Evolutionary conservation across 1,140 invertebrate species (phyloP).

Genomic region (Drosophila tani): DNA sequence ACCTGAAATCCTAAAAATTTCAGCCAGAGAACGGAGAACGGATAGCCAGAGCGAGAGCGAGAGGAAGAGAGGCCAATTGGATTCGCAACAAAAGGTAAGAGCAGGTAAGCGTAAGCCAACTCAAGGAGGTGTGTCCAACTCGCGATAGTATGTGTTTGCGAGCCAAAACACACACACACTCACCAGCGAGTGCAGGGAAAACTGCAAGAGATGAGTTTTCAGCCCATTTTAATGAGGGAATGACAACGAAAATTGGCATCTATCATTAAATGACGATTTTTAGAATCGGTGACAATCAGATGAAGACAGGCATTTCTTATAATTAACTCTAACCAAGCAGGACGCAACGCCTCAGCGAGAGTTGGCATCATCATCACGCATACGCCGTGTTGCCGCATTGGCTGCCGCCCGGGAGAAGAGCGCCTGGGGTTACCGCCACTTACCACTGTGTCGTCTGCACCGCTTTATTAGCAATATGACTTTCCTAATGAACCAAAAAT

Average conservation of each 20-base stretch:
- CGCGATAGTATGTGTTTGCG: constrained; percentile 15
- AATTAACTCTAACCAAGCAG: constrained; percentile 84
- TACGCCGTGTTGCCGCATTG: constrained; percentile 49
- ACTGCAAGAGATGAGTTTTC: constrained; percentile 24
- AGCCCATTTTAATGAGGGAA: constrained; percentile 72
- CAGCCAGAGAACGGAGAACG: background rate
- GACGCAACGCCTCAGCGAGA: constrained; percentile 73
- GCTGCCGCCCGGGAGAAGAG: constrained; percentile 37
- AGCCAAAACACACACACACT: constrained; percentile 19
- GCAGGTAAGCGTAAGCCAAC: constrained; percentile 65
- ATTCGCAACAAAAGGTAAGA: constrained; percentile 78
- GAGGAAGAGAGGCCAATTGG: constrained; percentile 32
- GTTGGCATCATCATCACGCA: constrained; percentile 55
- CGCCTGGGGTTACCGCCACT: constrained; percentile 19
- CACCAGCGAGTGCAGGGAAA: constrained; percentile 3
- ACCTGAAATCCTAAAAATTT: constrained; percentile 3
- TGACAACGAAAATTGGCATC: constrained; percentile 79
- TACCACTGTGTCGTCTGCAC: constrained; percentile 33
- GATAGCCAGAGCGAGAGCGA: constrained; percentile 13
- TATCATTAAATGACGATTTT: constrained; percentile 75
- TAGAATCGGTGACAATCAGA: constrained; percentile 77
- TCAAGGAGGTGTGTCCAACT: constrained; percentile 78
- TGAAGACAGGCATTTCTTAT: constrained; percentile 80
- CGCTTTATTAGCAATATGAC: constrained; percentile 82
- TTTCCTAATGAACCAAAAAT: constrained; percentile 84